Conservation (phyloP, 1,140 invertebrate species). For the Lasaia peninsularis region DNA sequence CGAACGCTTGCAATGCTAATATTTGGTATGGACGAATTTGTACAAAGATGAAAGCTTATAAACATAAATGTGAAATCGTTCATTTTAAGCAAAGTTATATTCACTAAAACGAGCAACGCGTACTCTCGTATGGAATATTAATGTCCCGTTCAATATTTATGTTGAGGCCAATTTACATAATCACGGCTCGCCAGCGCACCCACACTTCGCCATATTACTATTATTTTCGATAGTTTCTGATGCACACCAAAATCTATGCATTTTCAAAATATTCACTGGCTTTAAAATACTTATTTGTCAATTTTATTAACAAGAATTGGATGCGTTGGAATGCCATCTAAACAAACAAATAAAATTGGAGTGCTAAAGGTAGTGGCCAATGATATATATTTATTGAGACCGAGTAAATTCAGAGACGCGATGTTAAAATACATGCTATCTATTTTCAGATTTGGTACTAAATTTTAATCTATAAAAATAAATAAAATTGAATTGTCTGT, state of each 20-base stretch:
- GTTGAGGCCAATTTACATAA: constrained; percentile 72
- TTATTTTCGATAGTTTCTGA: constrained; percentile 59
- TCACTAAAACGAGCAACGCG: constrained; percentile 63
- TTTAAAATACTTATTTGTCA: no score
- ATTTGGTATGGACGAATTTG: background rate
- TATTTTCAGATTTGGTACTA: no score
- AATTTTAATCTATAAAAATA: no score
- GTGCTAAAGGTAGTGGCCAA: no score
- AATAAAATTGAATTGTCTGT: no score
- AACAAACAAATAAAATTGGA: no score
- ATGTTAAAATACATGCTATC: no score
- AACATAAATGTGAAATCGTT: constrained; percentile 42
- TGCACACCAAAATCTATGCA: constrained; percentile 23
- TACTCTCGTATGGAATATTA: constrained; percentile 72
- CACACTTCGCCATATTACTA: constrained; percentile 53
- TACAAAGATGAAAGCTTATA: constrained; percentile 34
- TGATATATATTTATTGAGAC: no score
- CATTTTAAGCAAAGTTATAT: constrained; percentile 50
- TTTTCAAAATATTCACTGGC: no score
- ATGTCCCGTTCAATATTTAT: constrained; percentile 74
- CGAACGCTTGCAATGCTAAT: background rate
- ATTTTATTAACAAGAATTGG: no score
- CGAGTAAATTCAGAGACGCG: no score
- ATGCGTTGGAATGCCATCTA: no score
- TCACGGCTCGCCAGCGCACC: constrained; percentile 58